Evolutionary conservation across 2,888 invertebrate genomes (phyloP), one percentile per base, ranked within the genome.

Genomic region (Acronicta psi): DNA sequence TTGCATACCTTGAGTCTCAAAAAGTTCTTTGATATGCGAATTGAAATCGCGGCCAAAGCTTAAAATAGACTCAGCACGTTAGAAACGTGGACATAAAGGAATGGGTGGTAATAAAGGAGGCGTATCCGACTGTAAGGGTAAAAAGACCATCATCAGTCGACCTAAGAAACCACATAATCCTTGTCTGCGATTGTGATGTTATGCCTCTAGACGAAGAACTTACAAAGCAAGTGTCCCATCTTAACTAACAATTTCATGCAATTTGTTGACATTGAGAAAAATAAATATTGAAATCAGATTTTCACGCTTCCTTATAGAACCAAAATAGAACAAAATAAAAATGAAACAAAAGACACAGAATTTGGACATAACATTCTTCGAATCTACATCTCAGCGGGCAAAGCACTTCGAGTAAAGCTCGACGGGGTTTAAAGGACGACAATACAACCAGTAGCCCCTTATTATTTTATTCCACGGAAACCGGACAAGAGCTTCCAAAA

Each of bases 381-480:
- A 75, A 76, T 71, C 67, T 72, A 75, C 83, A 76, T 83, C 88
- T 77, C 86, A 82, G 84, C 86, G 79, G 84, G 84, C 79, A 85
- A 87, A n/a, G 85, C 87, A 78, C 80, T 84, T 83, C 74, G 81
- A 81, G 80, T 81, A 82, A 80, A 85, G 68, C 86, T 85, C 89
- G 20, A 83, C 85, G 88, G 87, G 86, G 84, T 72, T 80, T 73
- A 69, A 77, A 80, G 45, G 67, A 37, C 79, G 80, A 91, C 89
- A 91, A 92, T 84, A 77, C 59, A 70, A 78, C 77, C 87, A 85
- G 89, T 85, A 89, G 88, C 84, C 80, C 77, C 79, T 86, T 85
- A 87, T 90, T 88, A 90, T 90, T 80, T 82, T 69, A 82, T 84
- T 88, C 82, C 69, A 83, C 87, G 87, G 88, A 92, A 91, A 88